A percentile compares a stretch with the other conserved stretches of the same genome.
These are phyloP conservation scores for Tenodera sinensis DNA, from an alignment of 2,888 invertebrate species.

Conservation along the genomic window DNA sequence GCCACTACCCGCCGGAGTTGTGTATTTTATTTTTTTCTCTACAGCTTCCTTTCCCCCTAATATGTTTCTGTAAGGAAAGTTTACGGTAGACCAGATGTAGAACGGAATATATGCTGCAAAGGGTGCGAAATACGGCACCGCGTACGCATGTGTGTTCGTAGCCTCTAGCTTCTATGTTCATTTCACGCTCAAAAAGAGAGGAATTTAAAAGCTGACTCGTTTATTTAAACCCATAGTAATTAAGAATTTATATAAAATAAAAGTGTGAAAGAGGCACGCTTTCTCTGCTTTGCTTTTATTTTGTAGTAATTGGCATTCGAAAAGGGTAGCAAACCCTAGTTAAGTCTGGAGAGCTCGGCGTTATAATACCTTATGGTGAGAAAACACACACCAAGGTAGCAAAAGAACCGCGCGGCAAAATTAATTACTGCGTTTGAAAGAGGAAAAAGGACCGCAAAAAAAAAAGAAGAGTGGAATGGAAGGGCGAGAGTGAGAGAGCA, in stretches of 20 bases:
- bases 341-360: neutral
- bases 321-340: neutral
- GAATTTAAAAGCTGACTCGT: neutral
- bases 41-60: neutral
- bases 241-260: no score
- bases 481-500: neutral
- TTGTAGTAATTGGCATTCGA: neutral
- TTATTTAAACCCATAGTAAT: neutral
- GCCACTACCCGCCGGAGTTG: neutral
- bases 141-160: neutral
- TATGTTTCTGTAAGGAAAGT: neutral
- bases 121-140: no score
- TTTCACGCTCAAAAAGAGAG: neutral
- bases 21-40: neutral
- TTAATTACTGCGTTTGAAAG: neutral
- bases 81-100: neutral
- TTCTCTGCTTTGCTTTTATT: no score
- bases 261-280: no score
- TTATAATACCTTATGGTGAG: neutral
- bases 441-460: neutral
- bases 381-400: neutral
- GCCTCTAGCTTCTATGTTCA: neutral
- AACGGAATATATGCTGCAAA: neutral
- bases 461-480: neutral
- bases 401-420: neutral